phyloP scores from a whole-genome alignment of 2,113 vertebrate species.

The Chloebia gouldiae region DNA sequence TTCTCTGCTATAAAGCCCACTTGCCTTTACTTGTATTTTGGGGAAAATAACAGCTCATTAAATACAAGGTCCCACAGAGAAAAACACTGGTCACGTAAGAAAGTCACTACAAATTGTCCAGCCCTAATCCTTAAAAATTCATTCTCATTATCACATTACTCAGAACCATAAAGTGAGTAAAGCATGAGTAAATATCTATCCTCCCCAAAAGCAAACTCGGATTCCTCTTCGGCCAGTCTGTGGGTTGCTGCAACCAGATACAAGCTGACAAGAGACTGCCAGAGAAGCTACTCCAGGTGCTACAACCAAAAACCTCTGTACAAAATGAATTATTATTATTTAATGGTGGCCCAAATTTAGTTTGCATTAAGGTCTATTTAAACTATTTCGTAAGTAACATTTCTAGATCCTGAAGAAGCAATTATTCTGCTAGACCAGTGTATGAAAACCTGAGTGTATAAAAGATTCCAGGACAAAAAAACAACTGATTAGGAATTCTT shows the following conservation, averaged over 20 bases:
- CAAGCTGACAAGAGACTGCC: not conserved
- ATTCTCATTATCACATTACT: not conserved
- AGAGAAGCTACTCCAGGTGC: not conserved
- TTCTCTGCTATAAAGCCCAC: not conserved
- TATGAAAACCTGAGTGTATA: not conserved
- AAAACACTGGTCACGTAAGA: not conserved
- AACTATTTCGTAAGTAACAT: not conserved
- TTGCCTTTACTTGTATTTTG: not conserved
- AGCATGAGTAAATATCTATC: not conserved
- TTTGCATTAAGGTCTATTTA: not conserved
- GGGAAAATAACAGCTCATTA: not conserved
- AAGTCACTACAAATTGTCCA: not conserved
- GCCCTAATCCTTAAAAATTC: not conserved
- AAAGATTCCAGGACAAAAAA: not conserved
- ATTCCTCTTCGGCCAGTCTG: not conserved
- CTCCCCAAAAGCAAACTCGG: slow-evolving; percentile 11
- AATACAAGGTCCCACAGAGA: not conserved
- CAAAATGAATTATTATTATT: not conserved
- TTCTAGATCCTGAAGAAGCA: not conserved
- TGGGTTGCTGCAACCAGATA: not conserved
- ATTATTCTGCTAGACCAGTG: not conserved
- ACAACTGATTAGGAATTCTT: not conserved
- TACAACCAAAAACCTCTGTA: not conserved
- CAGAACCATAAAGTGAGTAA: slow-evolving; percentile 7
- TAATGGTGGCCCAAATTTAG: not conserved